phyloP scores from a whole-genome alignment of 92 coral and sea anemone genomes.

The Porites divaricata region DNA sequence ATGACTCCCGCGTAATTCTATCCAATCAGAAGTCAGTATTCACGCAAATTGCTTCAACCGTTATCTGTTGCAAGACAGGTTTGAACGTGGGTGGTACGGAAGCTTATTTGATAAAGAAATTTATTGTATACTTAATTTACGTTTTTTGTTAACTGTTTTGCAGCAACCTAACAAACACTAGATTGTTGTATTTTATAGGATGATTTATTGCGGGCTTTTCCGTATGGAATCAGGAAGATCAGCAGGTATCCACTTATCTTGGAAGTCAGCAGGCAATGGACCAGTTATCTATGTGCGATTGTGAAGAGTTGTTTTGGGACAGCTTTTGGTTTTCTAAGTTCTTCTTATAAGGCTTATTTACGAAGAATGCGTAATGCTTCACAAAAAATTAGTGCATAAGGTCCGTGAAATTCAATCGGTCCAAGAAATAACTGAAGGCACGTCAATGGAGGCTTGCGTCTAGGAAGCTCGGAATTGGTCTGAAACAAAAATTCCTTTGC shows the following conservation, averaged over 20 bases:
- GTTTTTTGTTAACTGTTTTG: not conserved
- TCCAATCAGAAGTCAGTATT: too few species aligned
- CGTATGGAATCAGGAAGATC: constrained; percentile 12
- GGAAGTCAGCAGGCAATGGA: constrained; percentile 22
- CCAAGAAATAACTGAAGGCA: too few species aligned
- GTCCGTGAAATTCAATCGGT: too few species aligned
- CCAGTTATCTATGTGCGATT: constrained; percentile 14
- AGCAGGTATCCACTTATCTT: not conserved
- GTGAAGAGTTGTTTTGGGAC: constrained; percentile 16
- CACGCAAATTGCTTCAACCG: too few species aligned
- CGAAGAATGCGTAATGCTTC: constrained; percentile 10
- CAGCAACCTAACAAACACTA: not conserved
- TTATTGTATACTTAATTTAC: not conserved
- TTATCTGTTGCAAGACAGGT: too few species aligned
- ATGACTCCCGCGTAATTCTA: too few species aligned
- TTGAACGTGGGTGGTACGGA: too few species aligned
- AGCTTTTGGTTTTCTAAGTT: constrained; percentile 16
- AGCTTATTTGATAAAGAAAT: too few species aligned
- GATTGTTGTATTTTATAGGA: constrained; percentile 21
- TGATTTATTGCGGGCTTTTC: constrained; percentile 72
- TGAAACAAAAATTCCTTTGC: too few species aligned
- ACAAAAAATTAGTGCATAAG: constrained; percentile 9
- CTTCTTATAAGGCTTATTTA: constrained; percentile 22
- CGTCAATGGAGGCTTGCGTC: too few species aligned
- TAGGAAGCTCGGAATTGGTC: too few species aligned